Evolutionary conservation across 2,888 invertebrate species (phyloP).

Genomic region (Machimus atricapillus): DNA sequence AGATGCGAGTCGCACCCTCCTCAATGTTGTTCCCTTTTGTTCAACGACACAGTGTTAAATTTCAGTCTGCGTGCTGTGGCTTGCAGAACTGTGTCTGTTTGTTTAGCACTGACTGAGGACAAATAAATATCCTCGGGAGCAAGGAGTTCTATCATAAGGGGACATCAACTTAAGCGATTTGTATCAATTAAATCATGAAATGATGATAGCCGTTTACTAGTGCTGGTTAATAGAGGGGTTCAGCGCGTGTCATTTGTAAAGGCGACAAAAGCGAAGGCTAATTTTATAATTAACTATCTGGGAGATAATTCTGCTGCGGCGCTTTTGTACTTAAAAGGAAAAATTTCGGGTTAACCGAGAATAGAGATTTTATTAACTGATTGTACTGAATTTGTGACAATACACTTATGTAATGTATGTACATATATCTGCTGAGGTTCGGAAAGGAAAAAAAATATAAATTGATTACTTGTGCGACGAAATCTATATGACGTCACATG

Average conservation of each 20-base stretch:
- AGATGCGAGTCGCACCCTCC: neutral
- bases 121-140: conserved; percentile 41
- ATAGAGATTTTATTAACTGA: neutral
- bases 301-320: neutral
- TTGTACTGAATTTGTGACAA: too few species aligned
- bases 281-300: neutral
- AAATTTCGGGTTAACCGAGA: neutral
- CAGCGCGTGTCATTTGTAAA: neutral
- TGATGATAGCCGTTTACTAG: conserved; percentile 39
- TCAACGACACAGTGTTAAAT: neutral
- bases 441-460: too few species aligned
- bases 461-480: too few species aligned
- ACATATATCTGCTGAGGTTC: too few species aligned
- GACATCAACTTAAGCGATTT: conserved; percentile 44
- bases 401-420: too few species aligned
- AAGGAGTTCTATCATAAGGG: neutral
- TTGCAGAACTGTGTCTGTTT: conserved; percentile 30
- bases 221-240: neutral
- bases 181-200: conserved; percentile 47
- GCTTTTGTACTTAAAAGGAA: neutral
- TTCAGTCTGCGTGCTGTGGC: neutral
- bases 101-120: conserved; percentile 30
- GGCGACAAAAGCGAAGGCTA: neutral
- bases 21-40: conserved; percentile 7
- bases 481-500: too few species aligned